Conservation (phyloP, 1,140 invertebrate species). For the Drosophila obscura region DNA sequence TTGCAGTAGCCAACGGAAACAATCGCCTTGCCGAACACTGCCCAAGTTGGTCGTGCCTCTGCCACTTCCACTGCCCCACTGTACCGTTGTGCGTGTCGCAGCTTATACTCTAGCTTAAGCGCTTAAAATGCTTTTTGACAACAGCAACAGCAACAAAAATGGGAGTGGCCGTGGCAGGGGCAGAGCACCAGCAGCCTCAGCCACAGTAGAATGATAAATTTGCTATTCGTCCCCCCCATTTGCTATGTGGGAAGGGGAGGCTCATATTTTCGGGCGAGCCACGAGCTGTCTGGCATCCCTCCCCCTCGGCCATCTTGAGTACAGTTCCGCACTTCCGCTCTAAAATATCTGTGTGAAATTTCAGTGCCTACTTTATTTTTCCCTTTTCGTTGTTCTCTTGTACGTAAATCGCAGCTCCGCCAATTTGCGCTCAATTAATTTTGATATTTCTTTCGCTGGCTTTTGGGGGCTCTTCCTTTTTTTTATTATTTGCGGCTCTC, state of each 20-base stretch:
- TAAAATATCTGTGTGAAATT: conserved; percentile 48
- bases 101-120: conserved; percentile 68
- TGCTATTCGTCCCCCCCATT: conserved; percentile 41
- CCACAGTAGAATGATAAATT: conserved; percentile 70
- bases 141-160: conserved; percentile 43
- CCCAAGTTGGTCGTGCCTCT: conserved; percentile 8
- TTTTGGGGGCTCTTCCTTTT: conserved; percentile 8
- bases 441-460: conserved; percentile 42
- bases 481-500: conserved; percentile 44
- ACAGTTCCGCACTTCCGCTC: conserved; percentile 25
- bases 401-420: conserved; percentile 59
- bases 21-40: conserved; percentile 37
- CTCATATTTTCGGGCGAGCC: conserved; percentile 33
- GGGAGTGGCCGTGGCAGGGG: too few relatives aligned
- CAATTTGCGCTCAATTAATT: conserved; percentile 82
- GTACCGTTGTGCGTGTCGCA: conserved; percentile 66
- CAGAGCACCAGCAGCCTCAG: not conserved
- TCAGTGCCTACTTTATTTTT: conserved; percentile 51
- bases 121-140: conserved; percentile 81
- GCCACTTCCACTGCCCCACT: not conserved
- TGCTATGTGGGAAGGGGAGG: conserved; percentile 11
- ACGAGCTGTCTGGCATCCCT: conserved; percentile 35
- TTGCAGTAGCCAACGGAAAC: not conserved
- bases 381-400: conserved; percentile 16
- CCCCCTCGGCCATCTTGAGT: conserved; percentile 32